phyloP scores from a whole-genome alignment of 1,140 invertebrate species.

The Drosophila ficusphila region DNA sequence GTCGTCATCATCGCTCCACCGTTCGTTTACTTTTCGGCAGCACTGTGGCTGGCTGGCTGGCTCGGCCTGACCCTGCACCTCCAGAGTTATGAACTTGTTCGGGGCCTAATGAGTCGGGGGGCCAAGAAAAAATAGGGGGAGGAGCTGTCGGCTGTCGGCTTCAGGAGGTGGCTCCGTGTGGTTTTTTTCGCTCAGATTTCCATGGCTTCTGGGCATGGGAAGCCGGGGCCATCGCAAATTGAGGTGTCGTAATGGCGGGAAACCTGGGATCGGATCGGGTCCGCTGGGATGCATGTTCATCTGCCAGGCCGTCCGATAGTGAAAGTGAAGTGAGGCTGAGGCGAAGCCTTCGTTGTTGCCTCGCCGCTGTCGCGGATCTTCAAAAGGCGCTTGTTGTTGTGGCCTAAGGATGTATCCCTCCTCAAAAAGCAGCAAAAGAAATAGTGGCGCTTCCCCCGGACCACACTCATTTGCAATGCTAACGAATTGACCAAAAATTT shows the following conservation, averaged over 20 bases:
- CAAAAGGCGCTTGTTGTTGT: constrained; percentile 30
- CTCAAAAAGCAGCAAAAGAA: constrained; percentile 20
- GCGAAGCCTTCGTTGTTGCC: constrained; percentile 46
- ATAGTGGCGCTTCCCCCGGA: constrained; percentile 7
- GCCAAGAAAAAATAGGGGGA: constrained; percentile 17
- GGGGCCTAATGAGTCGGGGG: constrained; percentile 65
- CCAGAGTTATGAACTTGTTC: constrained; percentile 76
- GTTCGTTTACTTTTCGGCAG: constrained; percentile 67
- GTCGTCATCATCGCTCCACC: constrained; percentile 33
- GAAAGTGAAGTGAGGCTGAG: constrained; percentile 64
- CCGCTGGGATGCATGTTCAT: constrained; percentile 48
- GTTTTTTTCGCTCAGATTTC: constrained; percentile 45
- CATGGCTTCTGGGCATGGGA: constrained; percentile 73
- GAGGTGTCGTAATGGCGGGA: constrained; percentile 76
- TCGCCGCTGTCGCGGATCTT: constrained; percentile 38
- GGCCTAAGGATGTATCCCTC: constrained; percentile 47
- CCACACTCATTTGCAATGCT: constrained; percentile 71
- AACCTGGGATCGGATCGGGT: constrained; percentile 21
- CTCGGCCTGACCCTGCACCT: constrained; percentile 50
- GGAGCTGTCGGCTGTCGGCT: constrained; percentile 29
- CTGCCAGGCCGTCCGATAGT: constrained; percentile 54
- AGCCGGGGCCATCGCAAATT: constrained; percentile 53
- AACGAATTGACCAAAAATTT: constrained; percentile 61
- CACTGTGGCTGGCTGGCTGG: constrained; percentile 19
- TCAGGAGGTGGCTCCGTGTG: constrained; percentile 27